Base-by-base conservation (phyloP, 2,797 vertebrate genomes). In the Chrysocyon brachyurus region DNA sequence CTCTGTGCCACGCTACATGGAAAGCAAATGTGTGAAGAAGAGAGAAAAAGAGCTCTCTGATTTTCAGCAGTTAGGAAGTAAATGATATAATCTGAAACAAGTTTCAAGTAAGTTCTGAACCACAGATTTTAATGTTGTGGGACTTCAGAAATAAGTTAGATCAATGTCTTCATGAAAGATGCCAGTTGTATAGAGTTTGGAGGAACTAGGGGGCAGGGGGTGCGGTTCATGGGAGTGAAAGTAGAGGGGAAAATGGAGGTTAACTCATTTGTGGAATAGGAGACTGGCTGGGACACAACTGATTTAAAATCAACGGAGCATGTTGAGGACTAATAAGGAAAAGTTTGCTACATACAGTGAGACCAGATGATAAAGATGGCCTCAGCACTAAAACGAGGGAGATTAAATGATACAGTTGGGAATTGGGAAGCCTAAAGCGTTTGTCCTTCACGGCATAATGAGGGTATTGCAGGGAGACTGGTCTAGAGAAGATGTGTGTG, bases 81-180 rank as follows among this genome's bases (percentile, higher is more conserved):
- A 73, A 11, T 75, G 59, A 73, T n/a, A 68, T 63, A 84, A 91
- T 52, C 26, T 49, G 22, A 75, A 90, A 79, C 6, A 40, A 87
- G 40, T 94, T 96, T 90, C 64, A 89, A 84, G 3, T 81, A 96
- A 75, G n/a, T 78, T 87, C 78, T 86, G 28, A 96, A 92, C 61
- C 59, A 4, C 17, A 79, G 31, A 68, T 79, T 56, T 88, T 85
- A 61, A 52, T 94, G 31, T 70, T 84, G 22, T 66, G 17, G 57
- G 36, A 12, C 56, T 85, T 87, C 24, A 94, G 87, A 91, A 89
- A 84, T 56, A 93, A 72, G 31, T 81, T 40, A 94, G 24, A 63
- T 64, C 63, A 19, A 33, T 63, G 46, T 54, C 52, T 89, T 87
- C 5, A 21, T 81, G 40, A 94, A 78, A 78, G 31, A 75, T 28